Base-by-base conservation (phyloP, 2,113 vertebrate genomes). In the Amphiprion percula region DNA sequence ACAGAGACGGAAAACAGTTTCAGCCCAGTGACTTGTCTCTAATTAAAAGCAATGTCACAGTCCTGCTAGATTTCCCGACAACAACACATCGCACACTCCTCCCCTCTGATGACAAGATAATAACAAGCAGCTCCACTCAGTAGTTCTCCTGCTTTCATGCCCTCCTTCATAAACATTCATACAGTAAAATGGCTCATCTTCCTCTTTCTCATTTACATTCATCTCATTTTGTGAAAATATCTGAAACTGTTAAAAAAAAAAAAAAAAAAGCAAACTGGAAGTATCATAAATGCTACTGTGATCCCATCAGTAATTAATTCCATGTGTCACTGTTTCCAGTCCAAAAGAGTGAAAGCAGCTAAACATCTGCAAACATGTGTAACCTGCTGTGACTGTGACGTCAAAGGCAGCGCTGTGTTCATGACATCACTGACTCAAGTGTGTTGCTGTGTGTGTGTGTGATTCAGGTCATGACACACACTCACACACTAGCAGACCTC, bases 361-460 rank as follows among this genome's bases (percentile, higher is more conserved):
- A 50, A 85, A 86, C 77, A 87, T 75, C 83, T 88, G 85, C 28
- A 59, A 84, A 80, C 83, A 75, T 69, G 66, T 62, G 83, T 55
- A 16, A 82, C 85, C 68, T 37, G 87, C 83, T 89, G 88, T n/a
- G 81, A 30, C 58, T 0, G 67, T 89, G 91, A 90, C 85, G 85
- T 89, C 85, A 88, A 80, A 84, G 49, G 33, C 74, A 12, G 60
- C 53, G 44, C 30, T 53, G 72, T 82, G 68, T 76, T 77, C 37
- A 86, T 90, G 82, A 89, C 87, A 87, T 87, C 87, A 88, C 74
- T 77, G 77, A 74, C 67, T 61, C 47, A 28, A 33, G 44, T 68
- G 68, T 19, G 33, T 37, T n/a, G 12, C 10, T 68, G 54, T 17
- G 4, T 68, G 50, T 68, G 52, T n/a, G 41, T 44, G 3, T 33